Evolutionary conservation across 1,140 invertebrate species (phyloP).

Genomic region (Heliconius melpomene): DNA sequence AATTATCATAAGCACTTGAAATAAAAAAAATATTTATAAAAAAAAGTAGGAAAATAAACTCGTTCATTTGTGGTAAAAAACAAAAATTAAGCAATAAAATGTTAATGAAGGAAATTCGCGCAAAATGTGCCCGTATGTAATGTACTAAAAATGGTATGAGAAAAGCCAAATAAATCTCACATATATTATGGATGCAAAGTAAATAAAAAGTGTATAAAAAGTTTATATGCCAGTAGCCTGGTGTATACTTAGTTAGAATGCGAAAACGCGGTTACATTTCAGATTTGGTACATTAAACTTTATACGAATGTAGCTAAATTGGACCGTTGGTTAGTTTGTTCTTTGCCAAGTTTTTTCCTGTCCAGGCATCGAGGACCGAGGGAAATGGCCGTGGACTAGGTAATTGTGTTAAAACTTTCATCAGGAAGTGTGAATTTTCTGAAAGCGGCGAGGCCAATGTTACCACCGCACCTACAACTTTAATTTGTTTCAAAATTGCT

Average conservation of each 20-base stretch:
- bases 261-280: conserved; percentile 63
- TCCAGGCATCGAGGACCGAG: conserved; percentile 62
- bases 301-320: conserved; percentile 76
- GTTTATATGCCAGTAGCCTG: conserved; percentile 43
- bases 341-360: conserved; percentile 77
- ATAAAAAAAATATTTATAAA: not conserved
- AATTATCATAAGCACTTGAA: not conserved
- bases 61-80: not conserved
- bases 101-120: conserved; percentile 18
- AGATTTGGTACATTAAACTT: conserved; percentile 78
- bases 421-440: conserved; percentile 75
- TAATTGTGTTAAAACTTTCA: conserved; percentile 80
- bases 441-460: conserved; percentile 60
- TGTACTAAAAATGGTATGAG: conserved; percentile 30
- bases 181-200: conserved; percentile 39
- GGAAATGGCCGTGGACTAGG: conserved; percentile 67
- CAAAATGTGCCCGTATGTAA: conserved; percentile 20
- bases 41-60: not conserved
- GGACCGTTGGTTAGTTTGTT: conserved; percentile 76
- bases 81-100: conserved; percentile 15
- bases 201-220: conserved; percentile 46
- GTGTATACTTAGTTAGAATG: conserved; percentile 61
- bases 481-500: conserved; percentile 70
- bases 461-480: conserved; percentile 64
- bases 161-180: conserved; percentile 37